These are phyloP conservation scores for Geotria australis DNA, from an alignment of 2,797 vertebrate species.

Conservation along the genomic window DNA sequence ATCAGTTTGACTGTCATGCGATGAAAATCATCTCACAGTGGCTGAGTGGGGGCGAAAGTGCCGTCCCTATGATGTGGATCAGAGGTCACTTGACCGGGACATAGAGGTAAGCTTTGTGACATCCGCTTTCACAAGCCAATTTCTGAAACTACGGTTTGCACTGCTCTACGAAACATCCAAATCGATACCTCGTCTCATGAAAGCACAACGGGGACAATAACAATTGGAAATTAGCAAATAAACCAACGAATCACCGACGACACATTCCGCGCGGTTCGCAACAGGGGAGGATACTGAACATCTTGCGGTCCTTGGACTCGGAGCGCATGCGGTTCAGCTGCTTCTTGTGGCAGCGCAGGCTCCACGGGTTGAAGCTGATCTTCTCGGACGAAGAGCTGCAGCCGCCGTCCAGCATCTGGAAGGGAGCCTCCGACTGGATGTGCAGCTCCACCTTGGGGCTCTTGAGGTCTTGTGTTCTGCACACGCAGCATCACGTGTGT, in stretches of 20 bases:
- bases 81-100: too few species aligned
- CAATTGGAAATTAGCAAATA: neutral
- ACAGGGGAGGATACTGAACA: constrained; percentile 16
- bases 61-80: too few species aligned
- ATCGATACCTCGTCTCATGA: too few species aligned
- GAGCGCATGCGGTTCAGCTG: constrained; percentile 19
- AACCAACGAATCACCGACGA: constrained; percentile 5
- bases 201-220: neutral
- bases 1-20: too few species aligned
- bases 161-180: too few species aligned
- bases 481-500: neutral
- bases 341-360: constrained; percentile 17
- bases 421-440: constrained; percentile 4
- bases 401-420: constrained; percentile 8
- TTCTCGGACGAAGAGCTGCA: constrained; percentile 5
- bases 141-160: too few species aligned
- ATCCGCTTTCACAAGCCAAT: too few species aligned
- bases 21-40: too few species aligned
- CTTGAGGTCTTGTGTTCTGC: neutral
- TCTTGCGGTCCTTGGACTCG: constrained; percentile 14
- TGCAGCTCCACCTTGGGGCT: neutral
- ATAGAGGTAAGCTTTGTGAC: too few species aligned
- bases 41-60: too few species aligned
- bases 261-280: neutral
- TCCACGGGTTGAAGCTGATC: constrained; percentile 20